phyloP scores from a whole-genome alignment of 2,797 vertebrate species.

The Tauraco hartlaubi region DNA sequence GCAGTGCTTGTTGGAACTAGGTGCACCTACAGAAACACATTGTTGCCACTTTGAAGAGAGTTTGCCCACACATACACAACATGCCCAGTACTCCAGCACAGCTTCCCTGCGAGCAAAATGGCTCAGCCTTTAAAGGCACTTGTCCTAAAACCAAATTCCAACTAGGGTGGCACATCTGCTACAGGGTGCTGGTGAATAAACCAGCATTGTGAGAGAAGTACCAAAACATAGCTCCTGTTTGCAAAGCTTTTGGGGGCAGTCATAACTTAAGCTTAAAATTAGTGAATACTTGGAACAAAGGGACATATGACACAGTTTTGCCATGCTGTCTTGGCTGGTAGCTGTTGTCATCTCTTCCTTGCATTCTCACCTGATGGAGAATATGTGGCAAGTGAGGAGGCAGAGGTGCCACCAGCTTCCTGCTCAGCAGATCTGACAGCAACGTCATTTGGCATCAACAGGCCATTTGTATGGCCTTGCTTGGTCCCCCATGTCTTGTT shows the following conservation, averaged over 20 bases:
- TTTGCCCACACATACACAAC: accelerated
- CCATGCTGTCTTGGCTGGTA: accelerated
- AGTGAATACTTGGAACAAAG: neutral
- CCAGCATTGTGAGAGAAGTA: neutral
- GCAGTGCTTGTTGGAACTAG: accelerated
- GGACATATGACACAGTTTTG: accelerated
- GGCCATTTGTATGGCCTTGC: neutral
- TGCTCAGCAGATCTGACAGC: neutral
- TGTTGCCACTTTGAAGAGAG: neutral
- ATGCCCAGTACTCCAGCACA: neutral
- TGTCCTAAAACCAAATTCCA: neutral
- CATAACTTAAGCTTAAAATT: accelerated
- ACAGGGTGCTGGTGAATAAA: neutral
- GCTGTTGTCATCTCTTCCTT: neutral
- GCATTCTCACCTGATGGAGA: neutral
- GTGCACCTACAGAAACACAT: neutral
- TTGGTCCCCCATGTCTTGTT: accelerated
- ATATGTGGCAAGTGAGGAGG: accelerated
- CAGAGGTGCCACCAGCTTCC: neutral
- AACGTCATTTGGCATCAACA: accelerated
- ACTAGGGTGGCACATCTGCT: accelerated
- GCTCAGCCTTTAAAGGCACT: neutral
- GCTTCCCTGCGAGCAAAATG: accelerated
- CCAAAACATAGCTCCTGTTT: accelerated
- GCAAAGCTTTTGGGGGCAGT: neutral